phyloP scores from a whole-genome alignment of 1,140 invertebrate species.

The Drosophila prosaltans region DNA sequence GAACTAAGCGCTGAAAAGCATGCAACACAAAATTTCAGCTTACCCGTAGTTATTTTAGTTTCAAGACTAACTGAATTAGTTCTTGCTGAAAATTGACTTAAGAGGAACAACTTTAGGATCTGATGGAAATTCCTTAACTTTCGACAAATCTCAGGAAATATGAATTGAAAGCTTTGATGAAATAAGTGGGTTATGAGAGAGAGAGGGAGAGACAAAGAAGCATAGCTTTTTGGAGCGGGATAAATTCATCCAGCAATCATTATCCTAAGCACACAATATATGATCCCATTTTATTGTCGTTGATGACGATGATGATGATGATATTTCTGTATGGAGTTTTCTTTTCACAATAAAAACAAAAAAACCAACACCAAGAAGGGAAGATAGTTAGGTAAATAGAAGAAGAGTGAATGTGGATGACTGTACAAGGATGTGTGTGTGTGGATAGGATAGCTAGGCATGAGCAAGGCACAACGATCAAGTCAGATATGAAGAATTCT shows the following conservation, averaged over 20 bases:
- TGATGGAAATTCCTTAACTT: neutral
- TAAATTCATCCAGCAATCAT: neutral
- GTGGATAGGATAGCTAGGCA: conserved; percentile 34
- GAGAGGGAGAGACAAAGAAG: neutral
- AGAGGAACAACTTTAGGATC: neutral
- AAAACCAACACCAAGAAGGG: conserved; percentile 9
- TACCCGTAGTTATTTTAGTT: no score
- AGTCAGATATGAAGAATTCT: conserved; percentile 54
- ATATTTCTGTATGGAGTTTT: conserved; percentile 7
- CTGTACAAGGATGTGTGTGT: conserved; percentile 5
- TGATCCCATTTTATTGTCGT: neutral
- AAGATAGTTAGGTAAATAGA: conserved; percentile 43
- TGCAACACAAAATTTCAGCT: no score
- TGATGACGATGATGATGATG: neutral
- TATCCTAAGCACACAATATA: neutral
- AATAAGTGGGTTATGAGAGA: neutral
- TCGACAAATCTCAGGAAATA: neutral
- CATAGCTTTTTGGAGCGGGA: neutral
- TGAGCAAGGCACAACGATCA: conserved; percentile 70
- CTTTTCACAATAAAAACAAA: neutral
- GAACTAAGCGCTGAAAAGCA: neutral
- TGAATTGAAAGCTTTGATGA: neutral
- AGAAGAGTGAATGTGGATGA: conserved; percentile 24
- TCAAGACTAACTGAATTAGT: no score
- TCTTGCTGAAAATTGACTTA: no score